Evolutionary conservation across 2,888 invertebrate species (phyloP), one percentile per base, ranked within the genome.

Genomic region (Eudasyphora cyanicolor): DNA sequence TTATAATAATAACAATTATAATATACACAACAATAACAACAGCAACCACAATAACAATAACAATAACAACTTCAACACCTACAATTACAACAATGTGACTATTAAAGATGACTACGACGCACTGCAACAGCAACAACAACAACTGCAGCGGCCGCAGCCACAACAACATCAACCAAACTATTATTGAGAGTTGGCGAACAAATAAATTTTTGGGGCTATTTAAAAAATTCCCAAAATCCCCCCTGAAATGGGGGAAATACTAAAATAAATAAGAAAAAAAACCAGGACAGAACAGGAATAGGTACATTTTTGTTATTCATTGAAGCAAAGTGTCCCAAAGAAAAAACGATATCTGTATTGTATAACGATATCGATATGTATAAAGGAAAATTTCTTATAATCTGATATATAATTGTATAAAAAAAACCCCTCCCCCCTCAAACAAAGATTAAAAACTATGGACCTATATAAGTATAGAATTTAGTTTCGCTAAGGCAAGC

Each of bases 1-100:
- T 83, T 90, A 92, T 86, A 86, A 87, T 84, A 87, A 90, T 24
- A 76, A 67, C 19, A 69, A 57, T 17, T 76, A 86, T 85, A 88
- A 86, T 79, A 88, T 86, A 81, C 88, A 87, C 75, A 88, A 86
- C 79, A 89, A 85, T 79, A 86, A 85, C 86, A 88, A 86, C 82
- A 86, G 85, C 76, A 87, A 76, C 75, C 86, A 62, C 85, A 32
- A 64, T 69, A 62, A 45, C 60, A 73, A 70, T 19, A 60, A 38
- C 38, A 60, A 60, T 38, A 71, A 82, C 84, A 85, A 79, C 76
- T 42, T n/a, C 24, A 21, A 67, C n/a, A 60, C n/a, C 29, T 29
- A 60, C 60, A 60, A 60, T 32, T 70, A 70, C 42, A 42, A 73
- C 51, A 49, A 32, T 74, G 57, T 75, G 35, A 62, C 21, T 62